phyloP scores from a whole-genome alignment of 1,140 invertebrate species.

The Meloidogyne chitwoodi region DNA sequence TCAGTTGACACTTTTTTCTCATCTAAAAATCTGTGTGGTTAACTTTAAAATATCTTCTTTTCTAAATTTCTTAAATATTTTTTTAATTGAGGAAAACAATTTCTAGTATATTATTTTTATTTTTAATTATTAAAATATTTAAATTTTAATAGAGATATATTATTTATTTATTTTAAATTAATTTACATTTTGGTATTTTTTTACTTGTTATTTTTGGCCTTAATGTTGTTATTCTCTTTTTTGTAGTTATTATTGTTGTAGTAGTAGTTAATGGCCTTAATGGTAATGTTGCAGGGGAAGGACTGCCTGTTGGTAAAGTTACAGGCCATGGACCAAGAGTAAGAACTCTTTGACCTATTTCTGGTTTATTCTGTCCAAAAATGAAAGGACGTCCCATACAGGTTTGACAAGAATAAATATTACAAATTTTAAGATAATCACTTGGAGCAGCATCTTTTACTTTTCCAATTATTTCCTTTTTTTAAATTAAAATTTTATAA shows the following conservation, averaged over 20 bases:
- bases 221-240: not conserved
- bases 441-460: conserved; percentile 50
- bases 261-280: not conserved
- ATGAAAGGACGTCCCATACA: conserved; percentile 35
- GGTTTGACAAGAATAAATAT: conserved; percentile 39
- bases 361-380: conserved; percentile 1
- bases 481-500: conserved; percentile 1
- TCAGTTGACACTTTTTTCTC: too few species aligned
- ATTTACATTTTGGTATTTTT: not conserved
- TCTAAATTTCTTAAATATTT: too few species aligned
- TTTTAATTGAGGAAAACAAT: too few species aligned
- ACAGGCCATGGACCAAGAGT: conserved; percentile 3
- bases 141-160: too few species aligned
- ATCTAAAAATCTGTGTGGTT: too few species aligned
- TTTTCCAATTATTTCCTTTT: conserved; percentile 53
- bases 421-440: conserved; percentile 56
- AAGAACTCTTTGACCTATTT: conserved; percentile 15
- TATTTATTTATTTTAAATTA: not conserved
- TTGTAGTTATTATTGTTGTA: not conserved
- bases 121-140: too few species aligned
- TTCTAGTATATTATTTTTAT: too few species aligned
- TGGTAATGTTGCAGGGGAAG: conserved; percentile 6
- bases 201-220: not conserved
- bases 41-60: too few species aligned
- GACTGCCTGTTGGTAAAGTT: not conserved